Percentiles rank a stretch among this genome's conserved stretches.
Conservation (phyloP, 1,140 invertebrate genomes). For the Drusus annulatus region DNA sequence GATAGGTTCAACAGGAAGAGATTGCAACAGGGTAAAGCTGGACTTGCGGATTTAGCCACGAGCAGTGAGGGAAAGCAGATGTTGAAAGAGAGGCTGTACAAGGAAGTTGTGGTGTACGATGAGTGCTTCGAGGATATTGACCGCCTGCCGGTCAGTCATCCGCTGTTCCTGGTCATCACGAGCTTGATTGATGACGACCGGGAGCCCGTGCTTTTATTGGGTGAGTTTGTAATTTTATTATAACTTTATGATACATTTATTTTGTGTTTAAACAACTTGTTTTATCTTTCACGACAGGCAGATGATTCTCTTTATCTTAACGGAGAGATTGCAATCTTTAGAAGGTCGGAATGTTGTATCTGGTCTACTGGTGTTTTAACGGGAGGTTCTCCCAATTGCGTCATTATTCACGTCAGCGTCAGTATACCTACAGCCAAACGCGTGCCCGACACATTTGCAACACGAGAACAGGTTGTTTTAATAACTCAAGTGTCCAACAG, state of each 20-base stretch:
- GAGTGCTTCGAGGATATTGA: conserved; percentile 77
- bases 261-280: too few relatives aligned
- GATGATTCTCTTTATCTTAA: too few relatives aligned
- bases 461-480: too few relatives aligned
- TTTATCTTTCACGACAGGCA: too few relatives aligned
- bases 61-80: conserved; percentile 77
- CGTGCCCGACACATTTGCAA: too few relatives aligned
- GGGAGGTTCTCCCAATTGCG: too few relatives aligned
- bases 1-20: conserved; percentile 81
- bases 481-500: too few relatives aligned
- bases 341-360: too few relatives aligned
- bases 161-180: conserved; percentile 78
- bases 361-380: too few relatives aligned
- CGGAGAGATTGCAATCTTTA: too few relatives aligned
- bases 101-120: conserved; percentile 81
- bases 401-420: too few relatives aligned
- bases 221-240: conserved; percentile 73
- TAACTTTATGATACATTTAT: background rate
- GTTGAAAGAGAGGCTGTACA: conserved; percentile 72
- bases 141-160: conserved; percentile 73
- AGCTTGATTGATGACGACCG: conserved; percentile 81
- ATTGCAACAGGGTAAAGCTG: conserved; percentile 79
- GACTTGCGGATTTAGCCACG: conserved; percentile 78
- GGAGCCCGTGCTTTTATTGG: conserved; percentile 79
- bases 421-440: too few relatives aligned